Conservation (phyloP, 1,140 invertebrate genomes). For the Leptopilina boulardi region DNA sequence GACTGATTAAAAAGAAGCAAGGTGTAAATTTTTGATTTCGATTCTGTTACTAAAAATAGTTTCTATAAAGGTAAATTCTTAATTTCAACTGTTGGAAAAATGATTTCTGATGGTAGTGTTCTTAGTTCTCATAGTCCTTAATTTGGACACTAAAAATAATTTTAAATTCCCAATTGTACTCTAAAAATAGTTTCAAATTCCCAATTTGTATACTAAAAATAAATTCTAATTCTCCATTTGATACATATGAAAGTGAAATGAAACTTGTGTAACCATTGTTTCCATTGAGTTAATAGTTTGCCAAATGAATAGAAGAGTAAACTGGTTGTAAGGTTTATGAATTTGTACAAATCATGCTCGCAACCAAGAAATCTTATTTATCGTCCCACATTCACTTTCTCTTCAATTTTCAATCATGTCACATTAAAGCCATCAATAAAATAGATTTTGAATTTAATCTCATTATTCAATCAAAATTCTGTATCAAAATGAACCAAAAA, state of each 20-base stretch:
- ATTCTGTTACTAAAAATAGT: no score
- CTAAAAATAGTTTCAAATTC: no score
- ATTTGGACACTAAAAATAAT: no score
- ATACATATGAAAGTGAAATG: not conserved
- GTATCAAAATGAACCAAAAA: not conserved
- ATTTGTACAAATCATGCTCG: not conserved
- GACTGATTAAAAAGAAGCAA: no score
- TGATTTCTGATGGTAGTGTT: no score
- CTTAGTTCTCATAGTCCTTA: no score
- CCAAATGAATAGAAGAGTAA: not conserved
- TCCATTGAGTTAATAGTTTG: not conserved
- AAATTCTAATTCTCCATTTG: no score
- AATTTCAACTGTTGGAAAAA: no score
- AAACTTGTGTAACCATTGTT: not conserved
- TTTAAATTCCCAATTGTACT: no score
- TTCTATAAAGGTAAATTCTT: no score
- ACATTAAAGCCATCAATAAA: not conserved
- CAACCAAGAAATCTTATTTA: not conserved
- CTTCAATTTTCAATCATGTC: not conserved
- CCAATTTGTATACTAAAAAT: no score
- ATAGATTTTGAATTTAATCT: not conserved
- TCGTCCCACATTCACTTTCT: conserved; percentile 10
- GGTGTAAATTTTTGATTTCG: no score
- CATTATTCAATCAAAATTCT: not conserved
- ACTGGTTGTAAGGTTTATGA: not conserved